Conservation (phyloP, 2,113 vertebrate species). For the mouse (Mus musculus) region DNA sequence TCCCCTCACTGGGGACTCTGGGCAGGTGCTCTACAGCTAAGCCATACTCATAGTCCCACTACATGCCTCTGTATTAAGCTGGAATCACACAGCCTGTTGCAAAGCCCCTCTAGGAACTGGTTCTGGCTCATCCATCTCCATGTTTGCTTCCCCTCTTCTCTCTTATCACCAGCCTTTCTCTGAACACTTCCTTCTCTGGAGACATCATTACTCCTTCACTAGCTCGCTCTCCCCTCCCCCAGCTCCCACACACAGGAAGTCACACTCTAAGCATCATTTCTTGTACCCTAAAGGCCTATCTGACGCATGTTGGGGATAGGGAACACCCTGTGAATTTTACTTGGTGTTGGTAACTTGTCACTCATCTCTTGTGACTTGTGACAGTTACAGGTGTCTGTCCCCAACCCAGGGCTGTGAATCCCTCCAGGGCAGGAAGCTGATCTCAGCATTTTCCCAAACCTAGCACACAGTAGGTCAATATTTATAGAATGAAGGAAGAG, state of each 20-base stretch:
- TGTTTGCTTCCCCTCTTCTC: neutral
- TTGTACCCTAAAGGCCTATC: neutral
- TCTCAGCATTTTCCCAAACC: neutral
- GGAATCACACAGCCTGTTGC: neutral
- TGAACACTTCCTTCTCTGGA: neutral
- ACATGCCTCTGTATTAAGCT: neutral
- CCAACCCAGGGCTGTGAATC: neutral
- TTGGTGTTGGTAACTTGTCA: neutral
- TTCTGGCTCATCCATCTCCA: neutral
- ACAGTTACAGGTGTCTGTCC: neutral
- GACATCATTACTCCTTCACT: neutral
- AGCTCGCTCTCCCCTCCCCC: neutral
- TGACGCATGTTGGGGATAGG: neutral
- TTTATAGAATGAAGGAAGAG: slow-evolving; percentile 6
- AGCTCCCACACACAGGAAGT: neutral
- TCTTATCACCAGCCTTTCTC: neutral
- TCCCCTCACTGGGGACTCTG: neutral
- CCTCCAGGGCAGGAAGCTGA: neutral
- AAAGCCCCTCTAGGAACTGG: neutral
- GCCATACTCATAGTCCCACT: neutral
- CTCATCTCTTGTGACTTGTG: neutral
- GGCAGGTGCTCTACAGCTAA: neutral
- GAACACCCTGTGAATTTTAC: neutral
- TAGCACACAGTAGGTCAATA: neutral
- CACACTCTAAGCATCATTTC: neutral